Evolutionary conservation across 64 coral and sea anemone species (phyloP).

Genomic region (Orbicella faveolata): DNA sequence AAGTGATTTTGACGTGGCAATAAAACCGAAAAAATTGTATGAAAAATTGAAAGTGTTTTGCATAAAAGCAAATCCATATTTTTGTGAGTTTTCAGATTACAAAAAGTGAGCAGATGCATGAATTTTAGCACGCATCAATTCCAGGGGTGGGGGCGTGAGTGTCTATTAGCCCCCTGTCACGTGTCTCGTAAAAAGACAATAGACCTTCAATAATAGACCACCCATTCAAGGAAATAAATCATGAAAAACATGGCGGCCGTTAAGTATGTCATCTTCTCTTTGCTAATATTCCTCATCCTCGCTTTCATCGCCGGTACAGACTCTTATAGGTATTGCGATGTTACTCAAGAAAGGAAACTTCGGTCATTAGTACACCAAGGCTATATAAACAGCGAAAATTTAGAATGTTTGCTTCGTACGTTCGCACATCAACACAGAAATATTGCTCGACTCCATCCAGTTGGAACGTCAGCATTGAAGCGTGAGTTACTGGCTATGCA

Average conservation of each 20-base stretch:
- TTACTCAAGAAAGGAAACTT: background rate
- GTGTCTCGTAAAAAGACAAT: background rate
- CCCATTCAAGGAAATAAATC: background rate
- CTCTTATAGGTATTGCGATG: background rate
- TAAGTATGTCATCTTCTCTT: background rate
- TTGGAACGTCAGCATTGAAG: conserved; percentile 75
- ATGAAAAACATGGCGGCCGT: conserved; percentile 18
- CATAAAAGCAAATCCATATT: background rate
- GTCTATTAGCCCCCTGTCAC: background rate
- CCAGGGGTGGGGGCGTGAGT: background rate
- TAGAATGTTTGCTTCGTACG: conserved; percentile 54
- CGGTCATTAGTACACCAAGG: conserved; percentile 11
- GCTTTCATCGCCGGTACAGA: background rate
- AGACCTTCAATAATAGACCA: background rate
- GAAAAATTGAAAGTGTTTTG: background rate
- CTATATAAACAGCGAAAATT: conserved; percentile 77
- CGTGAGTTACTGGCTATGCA: conserved; percentile 81
- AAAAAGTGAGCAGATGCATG: background rate
- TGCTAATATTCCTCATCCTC: background rate
- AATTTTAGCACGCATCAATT: background rate
- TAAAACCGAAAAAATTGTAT: background rate
- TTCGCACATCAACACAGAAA: conserved; percentile 58
- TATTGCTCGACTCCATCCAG: conserved; percentile 64
- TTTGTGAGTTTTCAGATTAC: background rate
- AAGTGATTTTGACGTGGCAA: background rate